Evolutionary conservation across 2,113 vertebrate species (phyloP), one percentile per base, ranked within the genome.

Genomic region (Dendropsophus ebraccatus): DNA sequence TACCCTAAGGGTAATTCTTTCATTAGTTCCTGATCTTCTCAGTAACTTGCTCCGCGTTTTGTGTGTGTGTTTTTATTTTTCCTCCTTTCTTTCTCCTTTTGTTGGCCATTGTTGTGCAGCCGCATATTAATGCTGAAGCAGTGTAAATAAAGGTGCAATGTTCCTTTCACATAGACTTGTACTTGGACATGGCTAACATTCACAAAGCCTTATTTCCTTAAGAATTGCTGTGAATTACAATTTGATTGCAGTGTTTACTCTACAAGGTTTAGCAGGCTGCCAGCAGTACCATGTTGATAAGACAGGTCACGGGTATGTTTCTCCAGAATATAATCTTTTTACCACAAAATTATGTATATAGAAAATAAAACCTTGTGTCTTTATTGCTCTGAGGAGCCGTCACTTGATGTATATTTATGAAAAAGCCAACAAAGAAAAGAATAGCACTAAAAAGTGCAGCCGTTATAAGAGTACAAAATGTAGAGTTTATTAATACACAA

Each of bases 211-310:
- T 76, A 52, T 52, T 52, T 75, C 70, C 70, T 73, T 45, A 73
- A 75, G 45, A 25, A 75, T 13, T 49, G 50, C 30, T n/a, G 17
- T 35, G 50, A 54, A 52, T 77, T 30, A 77, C 37, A 58, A 35
- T 58, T 56, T 78, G 76, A 35, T 56, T 56, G 37, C 30, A 37
- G 32, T 79, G 76, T 58, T 45, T 80, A 80, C 35, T 41, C 35
- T 62, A 19, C 56, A 45, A 21, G 37, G 13, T 12, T n/a, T 28
- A 45, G 16, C 49, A 16, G 37, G 35, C 54, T 37, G 50, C 54
- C 32, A 60, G 54, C 13, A 41, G 23, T 30, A 37, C 1, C 14
- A 23, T 60, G 49, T 45, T 37, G 1, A 49, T 56, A 60, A 79
- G 54, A 80, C 23, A 45, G 16, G 1, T n/a, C 17, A 60, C 41